Conservation (phyloP, 1,140 invertebrate genomes). For the Zaprionus gabonicus region DNA sequence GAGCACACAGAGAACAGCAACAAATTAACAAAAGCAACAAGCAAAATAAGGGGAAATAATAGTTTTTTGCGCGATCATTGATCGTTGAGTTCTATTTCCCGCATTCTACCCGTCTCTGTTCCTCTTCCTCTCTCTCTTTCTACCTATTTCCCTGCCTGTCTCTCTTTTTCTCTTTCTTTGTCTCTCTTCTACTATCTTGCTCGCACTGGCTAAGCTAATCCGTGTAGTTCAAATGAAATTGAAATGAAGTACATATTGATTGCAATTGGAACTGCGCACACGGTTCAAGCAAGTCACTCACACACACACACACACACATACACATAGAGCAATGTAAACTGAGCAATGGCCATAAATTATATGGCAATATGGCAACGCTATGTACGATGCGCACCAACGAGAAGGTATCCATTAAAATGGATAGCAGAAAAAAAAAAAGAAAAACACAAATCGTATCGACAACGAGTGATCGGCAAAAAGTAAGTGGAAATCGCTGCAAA, state of each 20-base stretch:
- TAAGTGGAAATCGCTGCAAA: conserved; percentile 4
- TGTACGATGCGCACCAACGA: background rate
- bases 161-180: background rate
- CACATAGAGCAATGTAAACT: background rate
- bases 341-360: conserved; percentile 7
- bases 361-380: conserved; percentile 3
- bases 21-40: conserved; percentile 2
- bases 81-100: background rate
- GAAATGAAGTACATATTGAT: conserved; percentile 4
- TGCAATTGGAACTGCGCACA: conserved; percentile 2
- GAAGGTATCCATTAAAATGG: background rate
- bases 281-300: background rate
- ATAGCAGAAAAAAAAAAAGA: background rate
- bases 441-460: background rate
- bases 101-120: no score
- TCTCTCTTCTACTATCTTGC: background rate
- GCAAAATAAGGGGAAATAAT: conserved; percentile 1
- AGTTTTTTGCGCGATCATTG: conserved; percentile 1
- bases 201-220: background rate
- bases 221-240: conserved; percentile 8
- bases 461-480: background rate
- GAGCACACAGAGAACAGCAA: background rate
- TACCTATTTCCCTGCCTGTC: background rate
- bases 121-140: background rate
- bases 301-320: background rate